Base-by-base conservation (phyloP, 1,140 invertebrate genomes). In the Mya arenaria region DNA sequence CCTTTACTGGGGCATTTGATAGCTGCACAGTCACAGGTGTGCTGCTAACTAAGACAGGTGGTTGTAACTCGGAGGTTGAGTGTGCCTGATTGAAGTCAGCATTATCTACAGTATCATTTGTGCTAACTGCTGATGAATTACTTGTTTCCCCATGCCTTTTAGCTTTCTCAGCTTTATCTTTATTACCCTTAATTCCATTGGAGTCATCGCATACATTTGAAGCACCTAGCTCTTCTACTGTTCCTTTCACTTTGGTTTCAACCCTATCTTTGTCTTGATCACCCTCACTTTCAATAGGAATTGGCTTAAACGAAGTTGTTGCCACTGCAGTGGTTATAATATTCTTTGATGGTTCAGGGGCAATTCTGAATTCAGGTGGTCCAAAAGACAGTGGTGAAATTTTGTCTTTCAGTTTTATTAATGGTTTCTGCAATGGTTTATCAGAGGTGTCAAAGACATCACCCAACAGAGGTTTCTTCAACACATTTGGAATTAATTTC, bases 271-370 rank as follows among this genome's bases (percentile, higher is more conserved):
- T n/a, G n/a, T n/a, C n/a, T n/a, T n/a, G n/a, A n/a, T n/a, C n/a
- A n/a, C n/a, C n/a, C n/a, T n/a, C n/a, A n/a, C n/a, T n/a, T n/a
- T n/a, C n/a, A n/a, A n/a, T n/a, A n/a, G n/a, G n/a, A n/a, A n/a
- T n/a, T n/a, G n/a, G n/a, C 28, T 75, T 75, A 52, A 75, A 75
- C 48, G 73, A 75, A n/a, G n/a, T n/a, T 52, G 48, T 52, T 44
- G 73, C 73, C 17, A 75, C 58, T 23, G 73, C 73, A 41, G 73
- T 41, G 41, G 60, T 75, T 23, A 75, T 6, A 17, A 41, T 37
- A 32, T n/a, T 52, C 48, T 52, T 52, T 17, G 25, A 25, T 62
- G 58, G 73, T 63, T 60, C 34, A 8, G 60, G 73, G 34, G 25
- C 37, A 52, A 37, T 23, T 37, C 56, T 58, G 55, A 69, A 71